Conservation (phyloP, 2,888 invertebrate genomes). For the Shargacucullia verbasci region DNA sequence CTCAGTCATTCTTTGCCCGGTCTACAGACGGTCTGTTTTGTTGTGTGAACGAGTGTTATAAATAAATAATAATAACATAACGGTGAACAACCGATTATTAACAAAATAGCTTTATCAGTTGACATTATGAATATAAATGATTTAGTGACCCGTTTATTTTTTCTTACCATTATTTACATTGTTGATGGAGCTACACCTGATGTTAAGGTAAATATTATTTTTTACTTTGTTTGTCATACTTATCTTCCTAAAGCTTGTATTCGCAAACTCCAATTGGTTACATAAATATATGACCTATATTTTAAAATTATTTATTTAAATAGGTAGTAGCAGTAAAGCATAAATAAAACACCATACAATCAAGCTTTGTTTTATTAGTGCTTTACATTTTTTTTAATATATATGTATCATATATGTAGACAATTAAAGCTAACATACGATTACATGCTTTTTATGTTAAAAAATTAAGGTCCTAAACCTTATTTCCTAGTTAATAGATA, state of each 20-base stretch:
- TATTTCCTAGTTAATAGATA: background rate
- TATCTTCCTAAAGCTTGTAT: background rate
- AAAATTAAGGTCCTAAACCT: conserved; percentile 3
- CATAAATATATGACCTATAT: no score
- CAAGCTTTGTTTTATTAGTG: no score
- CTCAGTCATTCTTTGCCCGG: conserved; percentile 63
- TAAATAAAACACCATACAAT: no score
- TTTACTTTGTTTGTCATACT: conserved; percentile 23
- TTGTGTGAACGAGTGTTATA: conserved; percentile 75
- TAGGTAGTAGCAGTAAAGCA: no score
- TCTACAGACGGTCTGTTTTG: conserved; percentile 71
- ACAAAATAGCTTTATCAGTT: conserved; percentile 48
- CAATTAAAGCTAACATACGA: no score
- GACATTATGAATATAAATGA: conserved; percentile 81
- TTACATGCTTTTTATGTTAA: background rate
- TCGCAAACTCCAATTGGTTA: background rate
- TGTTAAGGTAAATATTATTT: conserved; percentile 75
- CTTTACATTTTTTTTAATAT: no score
- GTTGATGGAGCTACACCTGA: conserved; percentile 74
- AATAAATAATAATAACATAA: conserved; percentile 64
- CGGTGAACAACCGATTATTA: conserved; percentile 50
- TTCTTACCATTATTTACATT: conserved; percentile 75
- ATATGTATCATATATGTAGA: no score
- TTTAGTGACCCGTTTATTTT: conserved; percentile 76
- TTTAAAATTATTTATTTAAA: no score